phyloP scores from a whole-genome alignment of 2,113 vertebrate genomes.

The Calidris pygmaea region DNA sequence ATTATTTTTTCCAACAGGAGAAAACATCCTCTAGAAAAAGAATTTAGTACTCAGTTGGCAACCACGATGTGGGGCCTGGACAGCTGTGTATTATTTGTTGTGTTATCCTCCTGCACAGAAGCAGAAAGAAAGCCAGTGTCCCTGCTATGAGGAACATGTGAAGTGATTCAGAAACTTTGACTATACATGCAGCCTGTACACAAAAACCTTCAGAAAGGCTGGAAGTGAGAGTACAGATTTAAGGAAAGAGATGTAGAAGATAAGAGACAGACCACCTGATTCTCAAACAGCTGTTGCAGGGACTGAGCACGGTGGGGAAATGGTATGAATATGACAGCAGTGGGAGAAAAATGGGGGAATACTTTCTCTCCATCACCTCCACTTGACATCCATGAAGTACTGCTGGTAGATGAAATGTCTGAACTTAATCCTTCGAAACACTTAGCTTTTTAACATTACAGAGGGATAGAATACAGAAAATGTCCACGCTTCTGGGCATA shows the following conservation, averaged over 20 bases:
- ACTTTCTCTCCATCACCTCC: background rate
- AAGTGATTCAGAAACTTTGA: background rate
- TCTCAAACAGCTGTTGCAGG: background rate
- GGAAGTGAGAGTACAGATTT: background rate
- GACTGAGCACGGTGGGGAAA: background rate
- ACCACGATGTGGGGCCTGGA: background rate
- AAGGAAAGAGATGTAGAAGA: background rate
- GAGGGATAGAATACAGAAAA: background rate
- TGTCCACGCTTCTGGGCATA: background rate
- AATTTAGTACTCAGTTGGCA: background rate
- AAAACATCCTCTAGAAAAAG: slow-evolving; percentile 10
- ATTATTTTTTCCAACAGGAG: background rate
- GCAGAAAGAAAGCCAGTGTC: background rate
- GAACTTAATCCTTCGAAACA: background rate
- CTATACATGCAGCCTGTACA: accelerated
- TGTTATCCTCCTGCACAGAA: background rate
- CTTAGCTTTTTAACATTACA: background rate
- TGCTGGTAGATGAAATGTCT: background rate
- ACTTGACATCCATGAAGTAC: accelerated
- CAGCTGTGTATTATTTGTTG: background rate
- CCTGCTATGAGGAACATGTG: background rate
- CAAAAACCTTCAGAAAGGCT: background rate
- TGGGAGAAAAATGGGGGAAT: background rate
- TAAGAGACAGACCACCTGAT: background rate
- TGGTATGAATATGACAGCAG: background rate